Base-by-base conservation (phyloP, 2,888 invertebrate species). In the Drosophila seclusa region DNA sequence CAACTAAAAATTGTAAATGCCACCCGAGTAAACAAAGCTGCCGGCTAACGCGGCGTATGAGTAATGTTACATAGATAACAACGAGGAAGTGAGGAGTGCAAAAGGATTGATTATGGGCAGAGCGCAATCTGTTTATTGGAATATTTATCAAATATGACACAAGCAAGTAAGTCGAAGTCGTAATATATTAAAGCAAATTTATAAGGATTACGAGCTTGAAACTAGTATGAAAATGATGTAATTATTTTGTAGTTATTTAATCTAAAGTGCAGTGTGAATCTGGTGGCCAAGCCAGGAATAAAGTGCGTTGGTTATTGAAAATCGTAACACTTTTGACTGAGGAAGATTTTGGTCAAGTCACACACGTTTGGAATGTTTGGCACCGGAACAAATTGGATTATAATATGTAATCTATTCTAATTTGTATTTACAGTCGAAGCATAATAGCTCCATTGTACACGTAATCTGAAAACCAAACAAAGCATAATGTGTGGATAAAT, bases 401-500 rank as follows among this genome's bases (percentile, higher is more conserved):
- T 18, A 38, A 18, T 24, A 4, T 8, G 16, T 8, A 27, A 67
- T 73, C 50, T 36, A 29, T 49, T 50, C 27, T 45, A 45, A 45
- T 45, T 45, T 45, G 16, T 45, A 16, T 24, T 16, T 45, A 0
- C 45, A 16, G 16, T 2, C 24, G 4, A 27, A 45, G 24, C 24
- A 45, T 27, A 24, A 24, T 24, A 16, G 8, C 16, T 27, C 45
- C 45, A 45, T 24, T 16, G 45, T 45, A 45, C 45, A 48, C 11
- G 50, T n/a, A 34, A 53, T 40, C n/a, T 40, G 31, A 21, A 42
- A 36, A 60, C 53, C 31, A 49, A 63, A 80, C 62, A 78, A 80
- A 64, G 65, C 59, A n/a, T 59, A 63, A 75, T 69, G 58, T 48
- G 54, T 48, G 59, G 54, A 62, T 59, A 29, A 54, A 68, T 68